phyloP scores from a whole-genome alignment of 2,113 vertebrate genomes.

The Heptranchias perlo region DNA sequence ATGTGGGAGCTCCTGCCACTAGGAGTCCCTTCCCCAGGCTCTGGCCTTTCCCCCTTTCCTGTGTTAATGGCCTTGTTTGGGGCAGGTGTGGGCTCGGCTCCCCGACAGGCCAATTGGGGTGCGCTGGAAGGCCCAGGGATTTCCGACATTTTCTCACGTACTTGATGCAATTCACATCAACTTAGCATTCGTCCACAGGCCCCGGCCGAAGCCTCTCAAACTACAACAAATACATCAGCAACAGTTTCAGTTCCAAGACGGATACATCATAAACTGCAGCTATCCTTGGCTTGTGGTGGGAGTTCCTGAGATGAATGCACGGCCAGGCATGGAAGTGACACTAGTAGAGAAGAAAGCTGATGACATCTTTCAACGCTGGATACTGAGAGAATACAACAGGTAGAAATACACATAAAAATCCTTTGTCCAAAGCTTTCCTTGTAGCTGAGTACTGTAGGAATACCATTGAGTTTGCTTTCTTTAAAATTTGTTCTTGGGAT shows the following conservation, averaged over 20 bases:
- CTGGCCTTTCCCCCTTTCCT: neutral
- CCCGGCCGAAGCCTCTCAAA: slow-evolving; percentile 38
- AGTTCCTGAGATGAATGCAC: slow-evolving; percentile 14
- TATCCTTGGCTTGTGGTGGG: slow-evolving; percentile 45
- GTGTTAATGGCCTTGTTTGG: neutral
- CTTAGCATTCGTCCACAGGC: slow-evolving; percentile 38
- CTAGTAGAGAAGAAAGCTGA: slow-evolving; percentile 42
- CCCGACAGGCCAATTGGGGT: too few species aligned
- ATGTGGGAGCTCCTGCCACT: neutral
- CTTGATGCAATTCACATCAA: neutral
- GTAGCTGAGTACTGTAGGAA: neutral
- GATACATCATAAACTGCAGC: slow-evolving; percentile 41
- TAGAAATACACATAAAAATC: neutral
- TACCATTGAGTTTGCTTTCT: neutral
- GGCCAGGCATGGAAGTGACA: slow-evolving; percentile 38
- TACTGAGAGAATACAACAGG: slow-evolving; percentile 44
- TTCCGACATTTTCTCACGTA: neutral
- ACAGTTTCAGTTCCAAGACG: slow-evolving; percentile 49
- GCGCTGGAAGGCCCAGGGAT: neutral
- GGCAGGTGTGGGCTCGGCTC: neutral
- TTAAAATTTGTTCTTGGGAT: neutral
- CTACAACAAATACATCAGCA: slow-evolving; percentile 40
- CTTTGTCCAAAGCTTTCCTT: neutral
- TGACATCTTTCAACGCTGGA: slow-evolving; percentile 40
- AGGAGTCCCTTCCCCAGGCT: neutral